Evolutionary conservation across 2,113 vertebrate species (phyloP).

Genomic region (Hemiscyllium ocellatum): DNA sequence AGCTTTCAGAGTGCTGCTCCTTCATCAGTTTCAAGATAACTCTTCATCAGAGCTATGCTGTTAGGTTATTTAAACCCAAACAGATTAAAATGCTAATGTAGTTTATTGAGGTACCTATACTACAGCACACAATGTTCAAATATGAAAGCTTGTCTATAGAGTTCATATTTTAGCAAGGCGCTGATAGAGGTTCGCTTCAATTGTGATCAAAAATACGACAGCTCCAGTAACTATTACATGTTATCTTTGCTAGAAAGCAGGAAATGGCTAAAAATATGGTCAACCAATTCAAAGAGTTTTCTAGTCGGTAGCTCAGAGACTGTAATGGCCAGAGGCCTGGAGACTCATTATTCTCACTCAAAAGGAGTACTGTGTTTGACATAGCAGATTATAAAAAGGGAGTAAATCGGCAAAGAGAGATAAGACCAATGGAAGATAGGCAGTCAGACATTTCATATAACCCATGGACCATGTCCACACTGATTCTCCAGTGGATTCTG

Average conservation of each 20-base stretch:
- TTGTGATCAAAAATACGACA: neutral
- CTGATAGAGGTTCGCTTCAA: neutral
- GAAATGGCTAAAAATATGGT: neutral
- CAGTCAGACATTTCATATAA: neutral
- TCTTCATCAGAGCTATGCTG: neutral
- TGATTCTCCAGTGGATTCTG: neutral
- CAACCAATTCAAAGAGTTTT: neutral
- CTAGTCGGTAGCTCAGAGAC: neutral
- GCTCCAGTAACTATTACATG: neutral
- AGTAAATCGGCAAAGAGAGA: neutral
- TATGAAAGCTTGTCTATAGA: neutral
- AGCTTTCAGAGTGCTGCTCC: too few relatives aligned
- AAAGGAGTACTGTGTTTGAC: neutral
- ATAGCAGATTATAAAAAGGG: neutral
- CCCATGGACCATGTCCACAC: neutral
- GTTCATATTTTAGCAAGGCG: neutral
- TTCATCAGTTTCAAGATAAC: too few relatives aligned
- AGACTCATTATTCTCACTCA: neutral
- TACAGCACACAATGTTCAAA: neutral
- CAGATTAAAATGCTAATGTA: neutral
- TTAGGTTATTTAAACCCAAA: neutral
- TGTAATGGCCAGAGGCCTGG: neutral
- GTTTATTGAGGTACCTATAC: neutral
- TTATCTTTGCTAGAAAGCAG: neutral
- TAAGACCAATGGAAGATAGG: neutral